Evolutionary conservation across 2,888 invertebrate genomes (phyloP).

Genomic region (Athrips mouffetella): DNA sequence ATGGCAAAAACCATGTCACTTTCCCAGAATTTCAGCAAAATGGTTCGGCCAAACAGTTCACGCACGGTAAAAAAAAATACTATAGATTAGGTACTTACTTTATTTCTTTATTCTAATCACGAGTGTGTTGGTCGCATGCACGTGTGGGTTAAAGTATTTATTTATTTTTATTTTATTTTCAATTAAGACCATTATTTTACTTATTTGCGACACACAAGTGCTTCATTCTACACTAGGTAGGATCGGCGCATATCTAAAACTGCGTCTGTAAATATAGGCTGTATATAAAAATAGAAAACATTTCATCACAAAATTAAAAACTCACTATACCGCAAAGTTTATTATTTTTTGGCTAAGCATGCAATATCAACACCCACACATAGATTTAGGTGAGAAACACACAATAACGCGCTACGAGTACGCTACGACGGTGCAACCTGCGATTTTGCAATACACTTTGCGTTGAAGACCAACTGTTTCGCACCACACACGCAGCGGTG

Average conservation of each 20-base stretch:
- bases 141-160: constrained; percentile 66
- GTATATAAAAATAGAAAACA: constrained; percentile 6
- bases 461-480: too few species aligned
- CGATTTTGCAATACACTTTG: too few species aligned
- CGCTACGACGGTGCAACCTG: too few species aligned
- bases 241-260: neutral
- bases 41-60: constrained; percentile 91
- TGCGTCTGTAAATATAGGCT: neutral
- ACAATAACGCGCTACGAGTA: too few species aligned
- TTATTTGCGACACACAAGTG: constrained; percentile 48
- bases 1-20: constrained; percentile 93
- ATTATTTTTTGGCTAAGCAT: constrained; percentile 26
- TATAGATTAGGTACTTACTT: constrained; percentile 82
- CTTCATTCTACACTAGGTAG: constrained; percentile 44
- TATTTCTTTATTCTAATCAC: constrained; percentile 69
- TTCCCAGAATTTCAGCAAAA: constrained; percentile 94
- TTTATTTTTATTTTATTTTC: constrained; percentile 36
- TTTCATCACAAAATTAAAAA: constrained; percentile 4
- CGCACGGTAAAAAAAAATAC: constrained; percentile 89
- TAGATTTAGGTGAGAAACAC: constrained; percentile 6
- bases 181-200: constrained; percentile 35
- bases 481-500: too few species aligned
- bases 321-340: neutral
- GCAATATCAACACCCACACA: constrained; percentile 17
- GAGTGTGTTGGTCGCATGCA: constrained; percentile 76